Conservation (phyloP, 2,888 invertebrate species). For the Choreutis nemorana region DNA sequence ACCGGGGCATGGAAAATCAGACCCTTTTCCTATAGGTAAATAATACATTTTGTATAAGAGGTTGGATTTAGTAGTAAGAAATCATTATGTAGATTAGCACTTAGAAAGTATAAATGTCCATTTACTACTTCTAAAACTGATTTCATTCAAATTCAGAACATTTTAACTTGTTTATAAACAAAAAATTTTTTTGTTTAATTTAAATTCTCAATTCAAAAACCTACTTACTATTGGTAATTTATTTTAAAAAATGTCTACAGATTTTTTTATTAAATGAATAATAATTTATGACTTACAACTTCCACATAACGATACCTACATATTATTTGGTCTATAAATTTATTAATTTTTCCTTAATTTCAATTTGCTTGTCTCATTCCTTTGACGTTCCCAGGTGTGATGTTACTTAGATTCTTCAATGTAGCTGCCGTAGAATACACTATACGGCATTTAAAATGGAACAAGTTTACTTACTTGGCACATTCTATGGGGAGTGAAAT, state of each 20-base stretch:
- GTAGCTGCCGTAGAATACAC: conserved; percentile 33
- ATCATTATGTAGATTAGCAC: background rate
- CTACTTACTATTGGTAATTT: no score
- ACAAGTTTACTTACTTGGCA: conserved; percentile 31
- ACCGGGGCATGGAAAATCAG: conserved; percentile 69
- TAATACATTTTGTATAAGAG: no score
- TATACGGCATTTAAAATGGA: conserved; percentile 31
- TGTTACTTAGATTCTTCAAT: conserved; percentile 37
- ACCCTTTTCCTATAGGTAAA: conserved; percentile 51
- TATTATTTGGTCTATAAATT: background rate
- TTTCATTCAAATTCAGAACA: background rate
- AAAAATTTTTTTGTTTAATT: no score
- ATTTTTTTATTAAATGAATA: no score
- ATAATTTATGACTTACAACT: no score
- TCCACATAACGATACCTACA: background rate
- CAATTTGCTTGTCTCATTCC: no score
- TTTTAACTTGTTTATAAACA: background rate
- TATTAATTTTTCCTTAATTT: conserved; percentile 6
- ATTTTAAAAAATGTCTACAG: no score
- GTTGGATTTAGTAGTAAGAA: background rate
- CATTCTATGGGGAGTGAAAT: conserved; percentile 51
- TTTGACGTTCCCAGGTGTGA: conserved; percentile 31
- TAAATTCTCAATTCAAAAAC: no score
- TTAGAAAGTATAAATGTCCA: background rate
- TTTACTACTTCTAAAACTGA: background rate